Evolutionary conservation across 2,113 vertebrate genomes (phyloP).

Genomic region (Clarias macrocephalus): DNA sequence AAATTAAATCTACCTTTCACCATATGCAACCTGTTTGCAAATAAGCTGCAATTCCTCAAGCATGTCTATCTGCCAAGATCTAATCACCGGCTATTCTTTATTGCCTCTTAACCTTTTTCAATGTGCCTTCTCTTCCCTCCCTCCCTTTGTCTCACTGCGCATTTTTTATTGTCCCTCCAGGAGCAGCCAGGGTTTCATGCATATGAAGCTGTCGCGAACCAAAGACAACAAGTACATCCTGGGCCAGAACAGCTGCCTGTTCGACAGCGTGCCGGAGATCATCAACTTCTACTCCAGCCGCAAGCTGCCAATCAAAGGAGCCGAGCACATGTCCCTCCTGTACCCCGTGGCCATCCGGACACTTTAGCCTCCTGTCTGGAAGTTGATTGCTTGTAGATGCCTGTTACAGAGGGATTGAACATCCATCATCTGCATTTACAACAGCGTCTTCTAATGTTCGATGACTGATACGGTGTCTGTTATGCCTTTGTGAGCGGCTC

Average conservation of each 20-base stretch:
- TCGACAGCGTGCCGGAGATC: constrained; percentile 94
- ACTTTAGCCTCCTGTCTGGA: constrained; percentile 74
- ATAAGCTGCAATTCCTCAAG: constrained; percentile 29
- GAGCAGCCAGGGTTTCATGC: constrained; percentile 99
- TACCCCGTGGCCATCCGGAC: constrained; percentile 96
- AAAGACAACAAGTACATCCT: constrained; percentile 96
- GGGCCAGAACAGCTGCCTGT: constrained; percentile 95
- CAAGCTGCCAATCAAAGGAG: constrained; percentile 98
- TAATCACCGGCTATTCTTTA: constrained; percentile 12
- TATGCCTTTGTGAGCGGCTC: constrained; percentile 34
- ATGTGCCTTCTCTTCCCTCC: neutral
- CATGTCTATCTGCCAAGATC: neutral
- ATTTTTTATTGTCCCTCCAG: constrained; percentile 65
- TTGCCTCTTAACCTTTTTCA: constrained; percentile 2
- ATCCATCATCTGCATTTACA: constrained; percentile 4
- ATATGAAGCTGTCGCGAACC: constrained; percentile 95
- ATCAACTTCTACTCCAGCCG: constrained; percentile 96
- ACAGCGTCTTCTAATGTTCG: neutral
- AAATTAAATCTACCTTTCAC: constrained; percentile 49
- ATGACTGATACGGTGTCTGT: neutral
- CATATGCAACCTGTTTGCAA: constrained; percentile 58
- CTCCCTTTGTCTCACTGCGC: neutral
- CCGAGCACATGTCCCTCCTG: constrained; percentile 96
- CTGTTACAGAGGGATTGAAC: constrained; percentile 11
- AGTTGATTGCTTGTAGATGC: constrained; percentile 1